Base-by-base conservation (phyloP, 2,113 vertebrate species). In the Oreotrochilus melanogaster region DNA sequence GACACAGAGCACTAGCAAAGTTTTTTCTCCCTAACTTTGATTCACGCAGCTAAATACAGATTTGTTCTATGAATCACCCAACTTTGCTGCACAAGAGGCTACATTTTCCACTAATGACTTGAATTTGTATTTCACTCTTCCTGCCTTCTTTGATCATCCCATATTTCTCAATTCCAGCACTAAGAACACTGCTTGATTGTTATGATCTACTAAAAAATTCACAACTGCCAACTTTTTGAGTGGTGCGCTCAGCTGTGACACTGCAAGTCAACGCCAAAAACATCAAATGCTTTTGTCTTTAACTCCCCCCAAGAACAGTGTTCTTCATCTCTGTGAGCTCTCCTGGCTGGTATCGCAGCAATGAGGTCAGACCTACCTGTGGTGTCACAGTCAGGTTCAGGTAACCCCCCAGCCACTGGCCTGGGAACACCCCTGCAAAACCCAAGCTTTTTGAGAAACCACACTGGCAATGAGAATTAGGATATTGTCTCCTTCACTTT, bases 71-170 rank as follows among this genome's bases (percentile, higher is more conserved):
- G 61, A 86, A 94, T 74, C 80, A 39, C 47, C 57, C 76, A 92
- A 53, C 75, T 91, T 71, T 33, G 85, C 60, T 35, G 70, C 70
- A 60, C 35, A 39, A 75, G 87, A 72, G 78, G 62, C 45, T 80
- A 30, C 51, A 28, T 79, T 69, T 93, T 31, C 78, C 64, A 64
- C 33, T 51, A 71, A 88, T 30, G 74, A 70, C 62, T 76, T 87
- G 51, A 64, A 80, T 95, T 94, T 89, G 81, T 87, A 78, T 87
- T 94, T 71, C 83, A 47, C 69, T 88, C 80, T 88, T 92, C 88
- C 82, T 43, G 16, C 81, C 78, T 79, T 72, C 94, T 94, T 94
- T 93, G 93, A 86, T 95, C 93, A 90, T 54, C 64, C 92, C 91
- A 21, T 62, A 76, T 45, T 94, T 54, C 51, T 70, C 78, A 80